These are phyloP conservation scores for Lepidurus arcticus DNA, from an alignment of 1,140 invertebrate species.

Conservation along the genomic window DNA sequence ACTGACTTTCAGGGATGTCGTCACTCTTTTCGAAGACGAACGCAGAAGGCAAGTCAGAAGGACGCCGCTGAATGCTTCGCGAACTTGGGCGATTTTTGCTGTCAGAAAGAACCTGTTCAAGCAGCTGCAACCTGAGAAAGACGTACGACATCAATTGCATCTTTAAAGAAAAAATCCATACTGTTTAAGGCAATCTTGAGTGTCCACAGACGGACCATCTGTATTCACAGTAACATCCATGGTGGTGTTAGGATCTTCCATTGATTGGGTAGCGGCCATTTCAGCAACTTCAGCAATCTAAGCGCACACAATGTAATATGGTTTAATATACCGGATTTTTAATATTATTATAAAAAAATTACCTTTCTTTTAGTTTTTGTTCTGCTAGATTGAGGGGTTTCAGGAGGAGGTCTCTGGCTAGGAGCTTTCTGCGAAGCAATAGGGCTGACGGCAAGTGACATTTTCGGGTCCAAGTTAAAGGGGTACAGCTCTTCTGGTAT, in stretches of 20 bases:
- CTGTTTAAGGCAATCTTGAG: not conserved
- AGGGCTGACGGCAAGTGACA: slow-evolving; percentile 33
- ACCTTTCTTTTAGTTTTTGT: not conserved
- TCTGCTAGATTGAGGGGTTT: not conserved
- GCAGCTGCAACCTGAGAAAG: not conserved
- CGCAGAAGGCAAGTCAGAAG: not conserved
- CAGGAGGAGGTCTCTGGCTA: not conserved
- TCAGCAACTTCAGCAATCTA: not conserved
- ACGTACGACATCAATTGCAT: not conserved
- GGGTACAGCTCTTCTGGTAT: slow-evolving; percentile 47
- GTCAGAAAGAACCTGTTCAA: not conserved
- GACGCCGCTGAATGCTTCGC: not conserved
- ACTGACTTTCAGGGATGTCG: not conserved
- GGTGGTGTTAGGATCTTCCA: not conserved
- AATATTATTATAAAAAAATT: not conserved
- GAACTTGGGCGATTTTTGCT: not conserved
- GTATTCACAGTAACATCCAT: not conserved
- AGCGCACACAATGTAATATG: no score
- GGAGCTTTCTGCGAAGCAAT: not conserved
- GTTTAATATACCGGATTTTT: no score
- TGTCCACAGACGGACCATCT: not conserved
- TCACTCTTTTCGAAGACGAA: not conserved
- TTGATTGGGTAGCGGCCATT: not conserved
- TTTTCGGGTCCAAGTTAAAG: slow-evolving; percentile 45
- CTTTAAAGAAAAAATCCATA: not conserved